Evolutionary conservation across 2,797 vertebrate genomes (phyloP).

Genomic region (Falco naumanni): DNA sequence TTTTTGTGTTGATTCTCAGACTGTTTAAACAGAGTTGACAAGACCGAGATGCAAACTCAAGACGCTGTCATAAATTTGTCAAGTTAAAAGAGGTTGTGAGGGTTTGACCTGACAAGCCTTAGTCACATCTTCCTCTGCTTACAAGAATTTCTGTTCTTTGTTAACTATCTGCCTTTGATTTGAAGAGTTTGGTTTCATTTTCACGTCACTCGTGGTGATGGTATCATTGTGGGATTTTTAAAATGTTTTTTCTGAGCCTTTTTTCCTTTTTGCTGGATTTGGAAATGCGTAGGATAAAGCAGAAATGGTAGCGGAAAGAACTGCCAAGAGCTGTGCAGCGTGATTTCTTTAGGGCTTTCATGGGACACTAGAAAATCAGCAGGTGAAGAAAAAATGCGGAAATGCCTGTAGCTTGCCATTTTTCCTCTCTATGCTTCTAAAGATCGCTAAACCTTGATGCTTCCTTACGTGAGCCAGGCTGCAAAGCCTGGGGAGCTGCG

Average conservation of each 20-base stretch:
- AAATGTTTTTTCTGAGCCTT: neutral
- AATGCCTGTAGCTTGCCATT: neutral
- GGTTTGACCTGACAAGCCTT: neutral
- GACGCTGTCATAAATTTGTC: neutral
- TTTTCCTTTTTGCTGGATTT: neutral
- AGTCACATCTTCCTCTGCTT: neutral
- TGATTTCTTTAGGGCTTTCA: too few relatives aligned
- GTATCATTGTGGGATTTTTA: neutral
- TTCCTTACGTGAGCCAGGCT: neutral
- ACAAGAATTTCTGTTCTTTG: neutral
- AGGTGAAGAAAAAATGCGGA: too few relatives aligned
- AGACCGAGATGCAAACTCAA: neutral
- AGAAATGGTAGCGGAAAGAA: neutral
- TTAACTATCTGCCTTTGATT: neutral
- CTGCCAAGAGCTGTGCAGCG: too few relatives aligned
- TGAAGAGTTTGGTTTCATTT: neutral
- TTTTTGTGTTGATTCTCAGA: neutral
- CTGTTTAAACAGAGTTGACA: neutral
- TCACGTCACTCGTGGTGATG: neutral
- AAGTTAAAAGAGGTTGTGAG: neutral
- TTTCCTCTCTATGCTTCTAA: neutral
- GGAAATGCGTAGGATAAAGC: neutral
- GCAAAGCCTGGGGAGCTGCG: fast-evolving
- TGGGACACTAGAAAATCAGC: too few relatives aligned
- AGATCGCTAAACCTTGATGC: neutral